Percentiles rank a stretch among this genome's conserved stretches.
Evolutionary conservation across 2,797 vertebrate genomes (phyloP).

Genomic region (Crenuchus spilurus): DNA sequence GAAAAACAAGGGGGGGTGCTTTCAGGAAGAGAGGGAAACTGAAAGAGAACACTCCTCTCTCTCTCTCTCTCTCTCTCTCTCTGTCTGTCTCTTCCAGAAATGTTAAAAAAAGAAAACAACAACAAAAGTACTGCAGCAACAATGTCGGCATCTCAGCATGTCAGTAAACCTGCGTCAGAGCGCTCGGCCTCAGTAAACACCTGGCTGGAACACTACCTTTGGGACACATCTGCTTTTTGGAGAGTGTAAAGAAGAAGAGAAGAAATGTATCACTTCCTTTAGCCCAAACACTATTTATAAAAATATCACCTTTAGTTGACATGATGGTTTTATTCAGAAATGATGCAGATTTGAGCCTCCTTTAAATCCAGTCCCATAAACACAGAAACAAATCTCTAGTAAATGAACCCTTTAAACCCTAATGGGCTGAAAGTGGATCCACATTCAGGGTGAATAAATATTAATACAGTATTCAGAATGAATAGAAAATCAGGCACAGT

Average conservation of each 20-base stretch:
- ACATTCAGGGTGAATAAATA: too few relatives aligned
- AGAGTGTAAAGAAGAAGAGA: neutral
- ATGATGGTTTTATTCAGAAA: too few relatives aligned
- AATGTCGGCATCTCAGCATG: constrained; percentile 55
- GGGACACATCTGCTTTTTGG: neutral
- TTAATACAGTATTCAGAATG: too few relatives aligned
- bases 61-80: constrained; percentile 44
- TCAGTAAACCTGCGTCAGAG: constrained; percentile 65
- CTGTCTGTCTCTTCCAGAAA: constrained; percentile 14
- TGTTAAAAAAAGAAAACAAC: constrained; percentile 6
- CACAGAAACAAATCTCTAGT: too few relatives aligned
- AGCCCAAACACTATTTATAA: neutral
- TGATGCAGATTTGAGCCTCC: too few relatives aligned
- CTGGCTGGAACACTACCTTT: neutral
- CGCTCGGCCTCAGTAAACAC: constrained; percentile 41
- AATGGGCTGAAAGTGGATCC: too few relatives aligned
- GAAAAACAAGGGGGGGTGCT: constrained; percentile 68
- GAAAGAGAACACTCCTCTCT: constrained; percentile 33
- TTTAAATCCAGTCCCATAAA: too few relatives aligned
- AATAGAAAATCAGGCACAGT: too few relatives aligned
- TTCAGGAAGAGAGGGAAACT: constrained; percentile 76
- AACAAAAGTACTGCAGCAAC: constrained; percentile 58
- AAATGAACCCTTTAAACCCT: too few relatives aligned
- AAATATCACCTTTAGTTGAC: too few relatives aligned
- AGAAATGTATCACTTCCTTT: neutral